These are phyloP conservation scores for Etheostoma nigrum DNA, from an alignment of 2,797 vertebrate species.

Conservation along the genomic window DNA sequence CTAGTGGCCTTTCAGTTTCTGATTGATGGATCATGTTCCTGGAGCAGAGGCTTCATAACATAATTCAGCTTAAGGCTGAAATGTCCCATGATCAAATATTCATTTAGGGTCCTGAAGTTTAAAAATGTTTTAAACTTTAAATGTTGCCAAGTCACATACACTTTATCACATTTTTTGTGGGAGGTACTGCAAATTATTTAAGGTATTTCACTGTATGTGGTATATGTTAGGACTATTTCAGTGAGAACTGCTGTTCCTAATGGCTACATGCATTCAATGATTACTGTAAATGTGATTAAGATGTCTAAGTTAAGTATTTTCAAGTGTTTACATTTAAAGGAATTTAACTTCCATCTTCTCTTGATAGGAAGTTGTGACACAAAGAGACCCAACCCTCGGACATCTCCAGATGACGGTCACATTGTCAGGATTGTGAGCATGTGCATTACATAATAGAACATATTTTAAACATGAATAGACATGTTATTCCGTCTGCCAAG, in stretches of 20 bases:
- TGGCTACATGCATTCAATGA: slow-evolving; percentile 4
- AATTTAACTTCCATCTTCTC: background rate
- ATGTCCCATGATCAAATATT: too few relatives aligned
- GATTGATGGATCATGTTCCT: too few relatives aligned
- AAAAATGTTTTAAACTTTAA: too few relatives aligned
- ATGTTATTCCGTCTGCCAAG: background rate
- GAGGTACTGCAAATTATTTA: background rate
- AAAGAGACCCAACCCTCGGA: background rate
- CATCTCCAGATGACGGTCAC: background rate
- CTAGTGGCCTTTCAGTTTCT: too few relatives aligned
- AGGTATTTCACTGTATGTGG: background rate
- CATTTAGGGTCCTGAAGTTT: too few relatives aligned
- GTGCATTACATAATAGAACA: background rate
- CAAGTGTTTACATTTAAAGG: slow-evolving; percentile 12
- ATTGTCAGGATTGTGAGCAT: background rate
- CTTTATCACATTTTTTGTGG: too few relatives aligned
- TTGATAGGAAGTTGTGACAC: slow-evolving; percentile 3
- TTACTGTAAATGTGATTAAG: slow-evolving; percentile 42
- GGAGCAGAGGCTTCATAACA: too few relatives aligned
- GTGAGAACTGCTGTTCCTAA: background rate
- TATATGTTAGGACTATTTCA: slow-evolving; percentile 15
- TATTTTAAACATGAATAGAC: background rate
- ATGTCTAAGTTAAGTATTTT: background rate
- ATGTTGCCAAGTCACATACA: too few relatives aligned
- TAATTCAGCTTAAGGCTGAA: too few relatives aligned